These are phyloP conservation scores for Strigops habroptila DNA, from an alignment of 2,113 vertebrate species.

Conservation along the genomic window DNA sequence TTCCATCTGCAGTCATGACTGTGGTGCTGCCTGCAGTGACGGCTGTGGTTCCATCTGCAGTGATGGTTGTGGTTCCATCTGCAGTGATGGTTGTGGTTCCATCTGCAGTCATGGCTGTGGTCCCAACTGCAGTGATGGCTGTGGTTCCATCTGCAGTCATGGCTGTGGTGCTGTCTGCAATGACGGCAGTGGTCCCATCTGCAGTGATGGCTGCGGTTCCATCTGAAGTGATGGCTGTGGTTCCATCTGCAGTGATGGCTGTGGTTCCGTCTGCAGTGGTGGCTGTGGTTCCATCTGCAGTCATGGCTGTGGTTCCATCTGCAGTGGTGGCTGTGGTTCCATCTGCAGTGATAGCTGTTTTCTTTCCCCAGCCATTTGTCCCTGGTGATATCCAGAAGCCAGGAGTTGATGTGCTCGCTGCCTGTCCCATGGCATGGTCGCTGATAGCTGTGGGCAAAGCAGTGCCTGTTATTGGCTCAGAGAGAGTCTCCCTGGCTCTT, in stretches of 20 bases:
- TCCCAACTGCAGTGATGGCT: fast-evolving
- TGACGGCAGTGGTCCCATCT: fast-evolving
- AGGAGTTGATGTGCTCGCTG: fast-evolving
- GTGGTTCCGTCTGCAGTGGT: fast-evolving
- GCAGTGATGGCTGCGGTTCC: fast-evolving
- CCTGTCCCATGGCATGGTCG: fast-evolving
- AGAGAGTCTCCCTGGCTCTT: fast-evolving
- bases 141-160: fast-evolving
- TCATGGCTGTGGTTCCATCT: fast-evolving
- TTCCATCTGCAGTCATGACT: fast-evolving
- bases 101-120: fast-evolving
- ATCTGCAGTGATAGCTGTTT: neutral
- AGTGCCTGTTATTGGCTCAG: fast-evolving
- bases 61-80: fast-evolving
- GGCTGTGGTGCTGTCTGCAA: fast-evolving
- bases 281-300: fast-evolving
- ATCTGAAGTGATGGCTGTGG: fast-evolving
- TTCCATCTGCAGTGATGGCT: fast-evolving
- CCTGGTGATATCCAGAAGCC: neutral
- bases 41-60: fast-evolving
- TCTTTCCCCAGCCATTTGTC: neutral
- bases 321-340: fast-evolving
- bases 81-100: fast-evolving
- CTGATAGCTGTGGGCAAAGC: neutral
- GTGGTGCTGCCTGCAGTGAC: neutral